These are phyloP conservation scores for Palloptera scutellata DNA, from an alignment of 2,888 invertebrate species.

Conservation along the genomic window DNA sequence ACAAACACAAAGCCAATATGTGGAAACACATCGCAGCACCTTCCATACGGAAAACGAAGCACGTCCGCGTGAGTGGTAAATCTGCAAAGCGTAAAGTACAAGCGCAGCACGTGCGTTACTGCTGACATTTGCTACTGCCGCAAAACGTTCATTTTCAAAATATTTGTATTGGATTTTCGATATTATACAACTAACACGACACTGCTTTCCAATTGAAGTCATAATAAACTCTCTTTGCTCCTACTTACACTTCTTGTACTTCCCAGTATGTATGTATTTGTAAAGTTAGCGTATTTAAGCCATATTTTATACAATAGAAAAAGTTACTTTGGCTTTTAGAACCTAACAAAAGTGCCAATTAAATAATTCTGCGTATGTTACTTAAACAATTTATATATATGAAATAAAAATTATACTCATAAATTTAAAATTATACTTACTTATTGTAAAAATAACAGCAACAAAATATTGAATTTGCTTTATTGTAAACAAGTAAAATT, in stretches of 20 bases:
- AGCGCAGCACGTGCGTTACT: neutral
- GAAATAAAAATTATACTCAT: constrained; percentile 17
- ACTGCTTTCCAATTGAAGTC: constrained; percentile 3
- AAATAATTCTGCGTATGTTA: constrained; percentile 28
- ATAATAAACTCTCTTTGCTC: neutral
- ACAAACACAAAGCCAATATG: constrained; percentile 60
- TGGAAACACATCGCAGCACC: constrained; percentile 55
- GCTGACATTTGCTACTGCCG: no score
- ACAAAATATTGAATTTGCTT: constrained; percentile 16
- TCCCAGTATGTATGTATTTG: neutral
- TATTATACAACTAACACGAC: neutral
- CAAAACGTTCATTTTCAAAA: no score
- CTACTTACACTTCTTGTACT: constrained; percentile 10
- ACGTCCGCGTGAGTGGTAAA: constrained; percentile 54
- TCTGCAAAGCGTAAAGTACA: neutral
- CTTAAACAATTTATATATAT: constrained; percentile 8
- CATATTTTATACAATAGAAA: neutral
- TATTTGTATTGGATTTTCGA: neutral
- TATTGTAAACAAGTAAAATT: constrained; percentile 15
- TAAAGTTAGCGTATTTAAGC: constrained; percentile 5
- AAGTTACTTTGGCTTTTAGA: neutral
- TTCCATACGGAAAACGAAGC: constrained; percentile 51
- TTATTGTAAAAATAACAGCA: constrained; percentile 12
- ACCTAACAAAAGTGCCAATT: constrained; percentile 43
- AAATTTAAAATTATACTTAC: constrained; percentile 17